Conservation (phyloP, 92 coral and sea anemone genomes). For the Meandrina meandrites region DNA sequence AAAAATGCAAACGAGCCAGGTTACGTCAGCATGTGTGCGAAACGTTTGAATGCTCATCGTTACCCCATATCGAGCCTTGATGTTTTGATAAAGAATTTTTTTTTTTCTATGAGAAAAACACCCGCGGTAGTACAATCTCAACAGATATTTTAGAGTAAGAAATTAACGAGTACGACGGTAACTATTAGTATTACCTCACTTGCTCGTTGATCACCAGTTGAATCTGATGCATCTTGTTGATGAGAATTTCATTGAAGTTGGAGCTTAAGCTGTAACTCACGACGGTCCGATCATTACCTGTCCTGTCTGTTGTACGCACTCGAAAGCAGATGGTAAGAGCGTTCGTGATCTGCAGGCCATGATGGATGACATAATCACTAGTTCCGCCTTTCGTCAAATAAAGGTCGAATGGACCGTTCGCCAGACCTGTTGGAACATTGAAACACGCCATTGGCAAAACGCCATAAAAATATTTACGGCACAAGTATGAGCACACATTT, state of each 20-base stretch:
- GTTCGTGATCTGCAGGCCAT: background rate
- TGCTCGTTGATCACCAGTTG: slow-evolving; percentile 1
- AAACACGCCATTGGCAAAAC: too few species aligned
- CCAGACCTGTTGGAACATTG: background rate
- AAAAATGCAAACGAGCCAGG: too few species aligned
- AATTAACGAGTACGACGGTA: too few species aligned
- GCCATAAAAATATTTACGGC: too few species aligned
- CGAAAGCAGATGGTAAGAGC: background rate
- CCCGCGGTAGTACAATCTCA: too few species aligned
- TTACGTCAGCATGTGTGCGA: too few species aligned
- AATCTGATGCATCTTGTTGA: background rate
- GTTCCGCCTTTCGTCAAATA: background rate
- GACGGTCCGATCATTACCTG: slow-evolving; percentile 1
- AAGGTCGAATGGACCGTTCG: background rate
- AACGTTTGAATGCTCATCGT: too few species aligned
- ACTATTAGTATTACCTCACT: slow-evolving; percentile 6
- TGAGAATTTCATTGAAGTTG: slow-evolving; percentile 25
- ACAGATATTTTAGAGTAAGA: too few species aligned
- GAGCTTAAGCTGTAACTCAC: slow-evolving; percentile 21
- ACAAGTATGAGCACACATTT: too few species aligned
- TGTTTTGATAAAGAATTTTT: too few species aligned
- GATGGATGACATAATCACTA: slow-evolving; percentile 17
- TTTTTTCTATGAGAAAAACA: too few species aligned
- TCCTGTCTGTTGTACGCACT: slow-evolving; percentile 5
- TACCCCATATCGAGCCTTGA: too few species aligned